These are phyloP conservation scores for Schizopygopsis malacanthus DNA, from an alignment of 2,797 vertebrate species.

Conservation along the genomic window DNA sequence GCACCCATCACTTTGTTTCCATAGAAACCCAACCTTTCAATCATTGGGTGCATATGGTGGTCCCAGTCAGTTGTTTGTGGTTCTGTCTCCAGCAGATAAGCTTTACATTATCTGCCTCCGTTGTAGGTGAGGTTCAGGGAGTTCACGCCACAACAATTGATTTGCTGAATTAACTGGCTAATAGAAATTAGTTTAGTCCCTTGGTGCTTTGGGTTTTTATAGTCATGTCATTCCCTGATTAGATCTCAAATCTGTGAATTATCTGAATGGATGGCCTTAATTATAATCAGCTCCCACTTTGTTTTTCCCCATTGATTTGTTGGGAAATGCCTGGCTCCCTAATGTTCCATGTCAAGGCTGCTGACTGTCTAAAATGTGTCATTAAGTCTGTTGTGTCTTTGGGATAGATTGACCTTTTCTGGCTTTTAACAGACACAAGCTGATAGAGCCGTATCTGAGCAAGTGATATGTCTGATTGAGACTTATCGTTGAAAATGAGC, in stretches of 20 bases:
- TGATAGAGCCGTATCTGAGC: not conserved
- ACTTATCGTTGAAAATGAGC: not conserved
- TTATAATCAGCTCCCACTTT: constrained; percentile 17
- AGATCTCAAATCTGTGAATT: constrained; percentile 18
- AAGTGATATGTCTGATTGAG: constrained; percentile 10
- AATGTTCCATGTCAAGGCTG: constrained; percentile 34
- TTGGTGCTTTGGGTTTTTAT: constrained; percentile 21
- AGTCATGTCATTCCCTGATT: not conserved
- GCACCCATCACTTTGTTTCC: constrained; percentile 48
- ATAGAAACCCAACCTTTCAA: constrained; percentile 41
- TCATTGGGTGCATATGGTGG: constrained; percentile 41
- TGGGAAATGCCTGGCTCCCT: constrained; percentile 6
- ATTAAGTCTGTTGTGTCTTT: constrained; percentile 9
- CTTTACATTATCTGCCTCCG: constrained; percentile 21
- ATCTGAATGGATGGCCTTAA: constrained; percentile 37
- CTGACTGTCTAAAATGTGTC: constrained; percentile 13
- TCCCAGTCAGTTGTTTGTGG: constrained; percentile 39
- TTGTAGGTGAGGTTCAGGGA: constrained; percentile 15
- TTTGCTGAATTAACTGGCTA: constrained; percentile 20
- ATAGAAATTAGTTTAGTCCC: constrained; percentile 32
- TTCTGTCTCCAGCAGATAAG: constrained; percentile 42
- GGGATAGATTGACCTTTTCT: not conserved
- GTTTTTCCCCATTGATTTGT: constrained; percentile 7
- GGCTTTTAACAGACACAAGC: not conserved
- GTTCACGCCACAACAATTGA: constrained; percentile 7